Evolutionary conservation across 1,140 invertebrate species (phyloP), one percentile per base, ranked within the genome.

Genomic region (Procambarus virginalis): DNA sequence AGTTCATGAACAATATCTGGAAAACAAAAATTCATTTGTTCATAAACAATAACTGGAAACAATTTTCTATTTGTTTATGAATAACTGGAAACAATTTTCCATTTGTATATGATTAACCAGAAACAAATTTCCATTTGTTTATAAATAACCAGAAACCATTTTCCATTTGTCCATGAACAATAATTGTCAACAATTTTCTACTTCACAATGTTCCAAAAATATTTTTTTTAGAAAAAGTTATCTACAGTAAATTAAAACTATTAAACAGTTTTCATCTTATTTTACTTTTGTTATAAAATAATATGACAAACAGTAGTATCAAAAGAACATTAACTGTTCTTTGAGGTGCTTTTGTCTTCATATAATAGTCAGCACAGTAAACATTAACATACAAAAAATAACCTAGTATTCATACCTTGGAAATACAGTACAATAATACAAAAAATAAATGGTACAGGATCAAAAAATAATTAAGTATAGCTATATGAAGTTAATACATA

Each of bases 401-500:
- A 64, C 60, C 60, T 64, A 73, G 10, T 73, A 45, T 20, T 34
- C 6, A 34, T 22, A 73, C 22, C 68, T 34, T 73, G 68, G n/a
- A 20, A 73, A 34, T 68, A 4, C 34, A 34, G 34, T 34, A 34
- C 20, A 68, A 4, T 34, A 5, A 34, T 73, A 34, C 22, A 34
- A 73, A 73, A 68, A 73, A 34, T 73, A 73, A 73, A 34, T 73
- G n/a, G 34, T 73, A 73, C 68, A 73, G 5, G 22, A 73, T 9
- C 20, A 22, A 73, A 73, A 73, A 73, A 73, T 64, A 64, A 64
- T 64, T 20, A 64, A 64, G 12, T 17, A 64, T 64, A 64, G 17
- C 6, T 34, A 73, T 34, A 73, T 73, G 34, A 73, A 73, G 68
- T 73, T 20, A 73, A 73, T 73, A 73, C 60, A 73, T 73, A 34